Conservation (phyloP, 2,797 vertebrate species). For the Leptodactylus fallax region DNA sequence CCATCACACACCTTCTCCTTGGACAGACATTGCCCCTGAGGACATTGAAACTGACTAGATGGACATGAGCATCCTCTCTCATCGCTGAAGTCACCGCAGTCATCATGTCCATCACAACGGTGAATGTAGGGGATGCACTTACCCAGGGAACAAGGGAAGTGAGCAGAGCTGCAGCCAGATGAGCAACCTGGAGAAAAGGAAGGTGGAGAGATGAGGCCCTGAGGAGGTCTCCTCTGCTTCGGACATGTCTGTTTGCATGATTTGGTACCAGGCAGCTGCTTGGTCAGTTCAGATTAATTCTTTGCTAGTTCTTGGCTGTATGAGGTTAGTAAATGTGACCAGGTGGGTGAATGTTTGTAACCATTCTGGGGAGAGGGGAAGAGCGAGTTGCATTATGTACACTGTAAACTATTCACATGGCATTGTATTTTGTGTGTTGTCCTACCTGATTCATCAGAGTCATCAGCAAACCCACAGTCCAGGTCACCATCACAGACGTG, state of each 20-base stretch:
- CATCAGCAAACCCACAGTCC: constrained; percentile 83
- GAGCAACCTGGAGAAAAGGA: constrained; percentile 73
- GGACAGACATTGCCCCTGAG: constrained; percentile 76
- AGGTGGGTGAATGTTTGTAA: too few species aligned
- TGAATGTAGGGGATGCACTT: constrained; percentile 82
- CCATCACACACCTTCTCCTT: constrained; percentile 81
- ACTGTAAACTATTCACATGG: neutral
- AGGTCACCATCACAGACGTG: constrained; percentile 77
- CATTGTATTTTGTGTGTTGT: neutral
- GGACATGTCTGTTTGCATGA: too few species aligned
- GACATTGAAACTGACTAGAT: constrained; percentile 82
- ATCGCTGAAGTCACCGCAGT: constrained; percentile 90
- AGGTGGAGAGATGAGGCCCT: neutral
- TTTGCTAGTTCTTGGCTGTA: too few species aligned
- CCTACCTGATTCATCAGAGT: constrained; percentile 80
- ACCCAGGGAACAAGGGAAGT: constrained; percentile 82
- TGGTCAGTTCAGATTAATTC: too few species aligned
- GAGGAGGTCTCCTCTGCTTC: neutral
- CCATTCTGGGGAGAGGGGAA: too few species aligned
- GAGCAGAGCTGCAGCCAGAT: constrained; percentile 76
- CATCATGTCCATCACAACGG: constrained; percentile 85
- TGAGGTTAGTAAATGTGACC: too few species aligned
- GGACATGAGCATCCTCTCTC: constrained; percentile 82
- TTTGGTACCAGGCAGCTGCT: too few species aligned
- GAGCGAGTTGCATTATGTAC: too few species aligned